Conservation (phyloP, 1,140 invertebrate genomes). For the Drosophila arizonae region DNA sequence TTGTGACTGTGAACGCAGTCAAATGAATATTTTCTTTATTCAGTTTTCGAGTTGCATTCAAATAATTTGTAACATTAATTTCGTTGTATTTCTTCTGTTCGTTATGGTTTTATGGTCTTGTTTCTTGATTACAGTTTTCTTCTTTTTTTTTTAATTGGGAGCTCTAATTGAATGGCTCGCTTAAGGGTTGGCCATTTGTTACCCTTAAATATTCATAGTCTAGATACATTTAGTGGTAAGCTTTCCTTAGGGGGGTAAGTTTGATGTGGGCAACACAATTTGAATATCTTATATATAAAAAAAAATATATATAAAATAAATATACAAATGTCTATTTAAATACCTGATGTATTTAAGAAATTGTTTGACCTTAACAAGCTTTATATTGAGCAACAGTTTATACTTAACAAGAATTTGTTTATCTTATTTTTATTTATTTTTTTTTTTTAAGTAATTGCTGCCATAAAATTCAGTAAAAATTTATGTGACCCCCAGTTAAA, state of each 20-base stretch:
- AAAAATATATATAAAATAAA: background rate
- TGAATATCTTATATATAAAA: background rate
- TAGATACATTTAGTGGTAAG: background rate
- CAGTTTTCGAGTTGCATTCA: slow-evolving; percentile 15
- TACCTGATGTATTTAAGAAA: too few relatives aligned
- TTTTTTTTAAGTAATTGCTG: background rate
- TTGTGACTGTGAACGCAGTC: slow-evolving; percentile 22
- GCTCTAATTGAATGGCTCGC: slow-evolving; percentile 37
- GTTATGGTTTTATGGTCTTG: slow-evolving; percentile 41
- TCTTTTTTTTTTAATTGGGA: slow-evolving; percentile 3
- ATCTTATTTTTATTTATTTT: background rate
- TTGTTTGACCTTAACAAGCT: too few relatives aligned
- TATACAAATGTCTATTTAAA: too few relatives aligned
- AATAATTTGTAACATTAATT: slow-evolving; percentile 33
- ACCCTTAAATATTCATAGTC: slow-evolving; percentile 19
- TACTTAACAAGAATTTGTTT: too few relatives aligned
- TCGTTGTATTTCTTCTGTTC: slow-evolving; percentile 20
- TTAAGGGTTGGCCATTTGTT: slow-evolving; percentile 28
- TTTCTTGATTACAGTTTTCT: slow-evolving; percentile 27
- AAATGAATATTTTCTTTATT: slow-evolving; percentile 20
- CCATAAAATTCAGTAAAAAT: background rate
- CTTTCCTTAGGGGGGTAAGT: background rate
- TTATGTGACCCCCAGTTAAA: too few relatives aligned
- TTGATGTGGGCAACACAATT: background rate
- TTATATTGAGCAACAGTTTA: too few relatives aligned